These are phyloP conservation scores for Onychostoma macrolepis DNA, from an alignment of 2,113 vertebrate genomes.

Conservation along the genomic window DNA sequence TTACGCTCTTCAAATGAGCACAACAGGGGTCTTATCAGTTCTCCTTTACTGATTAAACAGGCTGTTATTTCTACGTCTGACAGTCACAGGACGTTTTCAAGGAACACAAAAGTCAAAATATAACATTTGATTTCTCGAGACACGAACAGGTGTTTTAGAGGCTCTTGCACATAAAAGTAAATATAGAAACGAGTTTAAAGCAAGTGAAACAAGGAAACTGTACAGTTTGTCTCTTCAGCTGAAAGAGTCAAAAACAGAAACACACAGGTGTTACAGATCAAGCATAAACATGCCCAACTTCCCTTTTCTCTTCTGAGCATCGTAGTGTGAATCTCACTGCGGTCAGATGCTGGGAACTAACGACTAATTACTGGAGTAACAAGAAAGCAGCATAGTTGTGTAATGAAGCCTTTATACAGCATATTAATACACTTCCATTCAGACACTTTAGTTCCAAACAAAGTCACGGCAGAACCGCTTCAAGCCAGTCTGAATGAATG, in stretches of 20 bases:
- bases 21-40: background rate
- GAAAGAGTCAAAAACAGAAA: constrained; percentile 17
- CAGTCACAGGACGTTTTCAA: too few species aligned
- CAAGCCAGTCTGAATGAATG: background rate
- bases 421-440: background rate
- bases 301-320: background rate
- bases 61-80: background rate
- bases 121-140: background rate
- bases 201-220: background rate
- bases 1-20: background rate
- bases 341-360: background rate
- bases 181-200: background rate
- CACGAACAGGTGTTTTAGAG: too few species aligned
- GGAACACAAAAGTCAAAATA: background rate
- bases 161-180: constrained; percentile 10
- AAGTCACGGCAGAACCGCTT: background rate
- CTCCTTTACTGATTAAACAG: background rate
- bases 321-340: background rate
- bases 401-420: background rate
- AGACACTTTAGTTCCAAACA: background rate
- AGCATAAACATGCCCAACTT: background rate
- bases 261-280: background rate
- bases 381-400: background rate
- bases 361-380: background rate
- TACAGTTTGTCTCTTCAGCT: background rate